These are phyloP conservation scores for Trachops cirrhosus DNA, from an alignment of 2,797 vertebrate species.

Conservation along the genomic window DNA sequence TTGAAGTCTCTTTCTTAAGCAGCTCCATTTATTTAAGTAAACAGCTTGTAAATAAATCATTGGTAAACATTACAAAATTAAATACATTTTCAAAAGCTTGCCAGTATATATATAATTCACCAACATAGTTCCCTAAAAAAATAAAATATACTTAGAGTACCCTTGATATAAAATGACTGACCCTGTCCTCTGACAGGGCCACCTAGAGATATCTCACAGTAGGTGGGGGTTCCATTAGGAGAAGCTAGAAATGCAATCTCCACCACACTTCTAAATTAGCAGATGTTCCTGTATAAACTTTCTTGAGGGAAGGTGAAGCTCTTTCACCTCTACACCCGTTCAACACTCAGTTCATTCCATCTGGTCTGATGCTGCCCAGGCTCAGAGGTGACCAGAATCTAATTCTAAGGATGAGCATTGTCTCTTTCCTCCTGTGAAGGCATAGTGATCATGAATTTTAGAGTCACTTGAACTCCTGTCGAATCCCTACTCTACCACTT, in stretches of 20 bases:
- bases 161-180: conserved; percentile 86
- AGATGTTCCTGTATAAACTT: background rate
- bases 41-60: conserved; percentile 87
- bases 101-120: conserved; percentile 86
- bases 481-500: background rate
- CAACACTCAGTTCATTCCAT: background rate
- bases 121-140: conserved; percentile 84
- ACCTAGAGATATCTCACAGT: conserved; percentile 64
- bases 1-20: conserved; percentile 70
- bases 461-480: background rate
- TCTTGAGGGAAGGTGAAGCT: background rate
- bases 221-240: conserved; percentile 52
- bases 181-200: conserved; percentile 78
- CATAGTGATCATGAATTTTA: background rate
- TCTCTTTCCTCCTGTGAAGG: background rate
- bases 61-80: conserved; percentile 88
- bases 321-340: background rate
- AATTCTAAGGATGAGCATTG: background rate
- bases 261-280: background rate
- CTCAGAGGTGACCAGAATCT: background rate
- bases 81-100: conserved; percentile 87
- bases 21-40: conserved; percentile 88
- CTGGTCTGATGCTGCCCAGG: background rate
- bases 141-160: conserved; percentile 88
- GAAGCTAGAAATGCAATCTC: background rate